Base-by-base conservation (phyloP, 1,140 invertebrate genomes). In the Phocides pigmalion region DNA sequence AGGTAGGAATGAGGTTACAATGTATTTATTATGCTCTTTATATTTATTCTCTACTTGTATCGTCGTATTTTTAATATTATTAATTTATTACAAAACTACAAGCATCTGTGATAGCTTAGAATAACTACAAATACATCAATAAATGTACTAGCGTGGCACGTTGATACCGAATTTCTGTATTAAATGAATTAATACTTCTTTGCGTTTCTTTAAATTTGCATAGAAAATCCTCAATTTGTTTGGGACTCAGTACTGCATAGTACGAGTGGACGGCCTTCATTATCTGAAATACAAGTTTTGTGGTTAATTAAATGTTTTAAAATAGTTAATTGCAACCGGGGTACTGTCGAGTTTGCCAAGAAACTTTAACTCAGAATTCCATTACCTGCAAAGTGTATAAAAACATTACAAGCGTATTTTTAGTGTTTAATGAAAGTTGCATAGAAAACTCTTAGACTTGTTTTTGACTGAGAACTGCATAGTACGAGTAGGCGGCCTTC, bases 261-360 rank as follows among this genome's bases (percentile, higher is more conserved):
- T 90, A 90, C 3, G 86, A 90, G 64, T 90, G 89, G 2, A 86
- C 88, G 4, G 86, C 88, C 77, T 90, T 90, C 74, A 90, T 78
- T 14, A 90, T 89, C 88, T 90, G 85, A 39, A 87, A 88, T 49
- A 69, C 61, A 16, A 49, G 49, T 20, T 61, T 54, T 51, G 59
- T 14, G 44, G 44, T 61, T 61, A 61, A 15, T 61, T 37, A 49
- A 12, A 37, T 37, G 44, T 47, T 49, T 35, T 37, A 37, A 47
- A 32, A 37, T 47, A 14, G n/a, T n/a, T 49, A 47, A 61, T 61
- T 61, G 56, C 42, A 14, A 44, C 22, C n/a, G 28, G 9, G 16
- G n/a, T 46, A 28, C 11, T 3, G 41, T 8, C 4, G 41, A 15
- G 14, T 15, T 51, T 28, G 20, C 42, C 37, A 53, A 61, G 28